Evolutionary conservation across 2,888 invertebrate species (phyloP).

Genomic region (Sinelater perroti): DNA sequence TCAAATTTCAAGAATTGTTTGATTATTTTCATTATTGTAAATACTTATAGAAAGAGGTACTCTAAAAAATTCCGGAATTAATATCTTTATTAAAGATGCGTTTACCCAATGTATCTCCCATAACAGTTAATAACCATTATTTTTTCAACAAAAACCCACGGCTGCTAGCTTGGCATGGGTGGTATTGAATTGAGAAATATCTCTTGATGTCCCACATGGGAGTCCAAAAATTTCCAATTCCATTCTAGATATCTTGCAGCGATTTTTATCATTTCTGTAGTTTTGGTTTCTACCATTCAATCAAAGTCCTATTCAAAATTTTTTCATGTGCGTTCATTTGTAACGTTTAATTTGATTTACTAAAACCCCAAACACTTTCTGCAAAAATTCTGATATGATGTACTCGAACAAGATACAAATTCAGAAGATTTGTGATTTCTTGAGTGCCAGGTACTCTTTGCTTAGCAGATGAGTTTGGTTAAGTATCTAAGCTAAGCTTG

Average conservation of each 20-base stretch:
- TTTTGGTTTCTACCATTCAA: constrained; percentile 83
- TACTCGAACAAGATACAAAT: constrained; percentile 84
- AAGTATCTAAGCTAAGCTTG: constrained; percentile 84
- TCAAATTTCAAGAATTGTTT: too few relatives aligned
- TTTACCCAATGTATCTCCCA: too few relatives aligned
- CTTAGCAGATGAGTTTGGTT: constrained; percentile 84
- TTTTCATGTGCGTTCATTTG: constrained; percentile 88
- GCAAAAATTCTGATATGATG: constrained; percentile 90
- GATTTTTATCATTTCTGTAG: constrained; percentile 82
- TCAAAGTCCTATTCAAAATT: constrained; percentile 64
- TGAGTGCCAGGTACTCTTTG: constrained; percentile 84
- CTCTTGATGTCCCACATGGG: constrained; percentile 86
- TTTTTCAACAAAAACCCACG: too few relatives aligned
- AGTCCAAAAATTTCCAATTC: constrained; percentile 88
- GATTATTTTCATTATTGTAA: too few relatives aligned
- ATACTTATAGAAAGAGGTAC: too few relatives aligned
- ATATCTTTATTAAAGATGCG: too few relatives aligned
- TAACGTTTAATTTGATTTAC: constrained; percentile 85
- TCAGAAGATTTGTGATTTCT: constrained; percentile 80
- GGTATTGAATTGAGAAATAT: constrained; percentile 55
- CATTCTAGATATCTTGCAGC: constrained; percentile 83
- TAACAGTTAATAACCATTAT: too few relatives aligned
- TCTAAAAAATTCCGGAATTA: too few relatives aligned
- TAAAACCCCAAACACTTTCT: constrained; percentile 87
- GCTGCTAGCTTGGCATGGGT: constrained; percentile 70